A percentile compares a stretch with the other conserved stretches of the same genome.
These are phyloP conservation scores for Eueides isabella DNA, from an alignment of 1,140 invertebrate species.

Conservation along the genomic window DNA sequence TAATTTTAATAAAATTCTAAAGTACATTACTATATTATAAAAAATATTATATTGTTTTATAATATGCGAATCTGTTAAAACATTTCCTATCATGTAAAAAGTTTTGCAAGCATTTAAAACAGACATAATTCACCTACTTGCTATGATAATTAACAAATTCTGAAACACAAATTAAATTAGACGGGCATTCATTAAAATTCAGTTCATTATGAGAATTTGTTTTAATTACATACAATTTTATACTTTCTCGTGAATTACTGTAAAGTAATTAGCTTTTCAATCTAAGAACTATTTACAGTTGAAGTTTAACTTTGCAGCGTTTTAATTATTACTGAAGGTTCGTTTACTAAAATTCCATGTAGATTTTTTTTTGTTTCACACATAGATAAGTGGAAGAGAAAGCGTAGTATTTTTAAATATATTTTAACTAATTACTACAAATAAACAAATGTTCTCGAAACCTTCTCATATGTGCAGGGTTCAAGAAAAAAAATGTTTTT, in stretches of 20 bases:
- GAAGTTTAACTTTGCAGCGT: neutral
- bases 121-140: neutral
- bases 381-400: too few relatives aligned
- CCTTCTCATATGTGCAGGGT: too few relatives aligned
- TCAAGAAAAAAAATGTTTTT: too few relatives aligned
- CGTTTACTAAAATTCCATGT: too few relatives aligned
- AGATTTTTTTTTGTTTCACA: too few relatives aligned
- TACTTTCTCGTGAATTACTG: slow-evolving; percentile 28
- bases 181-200: slow-evolving; percentile 28
- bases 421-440: too few relatives aligned
- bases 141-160: slow-evolving; percentile 15
- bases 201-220: slow-evolving; percentile 19
- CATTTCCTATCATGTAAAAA: neutral
- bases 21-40: too few relatives aligned
- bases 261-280: slow-evolving; percentile 18
- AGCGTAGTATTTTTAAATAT: too few relatives aligned
- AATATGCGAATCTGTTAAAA: too few relatives aligned
- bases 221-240: slow-evolving; percentile 18
- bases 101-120: neutral
- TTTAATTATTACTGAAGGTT: neutral
- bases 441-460: too few relatives aligned
- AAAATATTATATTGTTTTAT: too few relatives aligned
- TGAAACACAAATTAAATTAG: slow-evolving; percentile 18
- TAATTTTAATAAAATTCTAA: too few relatives aligned
- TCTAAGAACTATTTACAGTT: neutral